Percentiles rank a stretch among this genome's conserved stretches.
Conservation (phyloP, 2,888 invertebrate genomes). For the Trissolcus brochymenae region DNA sequence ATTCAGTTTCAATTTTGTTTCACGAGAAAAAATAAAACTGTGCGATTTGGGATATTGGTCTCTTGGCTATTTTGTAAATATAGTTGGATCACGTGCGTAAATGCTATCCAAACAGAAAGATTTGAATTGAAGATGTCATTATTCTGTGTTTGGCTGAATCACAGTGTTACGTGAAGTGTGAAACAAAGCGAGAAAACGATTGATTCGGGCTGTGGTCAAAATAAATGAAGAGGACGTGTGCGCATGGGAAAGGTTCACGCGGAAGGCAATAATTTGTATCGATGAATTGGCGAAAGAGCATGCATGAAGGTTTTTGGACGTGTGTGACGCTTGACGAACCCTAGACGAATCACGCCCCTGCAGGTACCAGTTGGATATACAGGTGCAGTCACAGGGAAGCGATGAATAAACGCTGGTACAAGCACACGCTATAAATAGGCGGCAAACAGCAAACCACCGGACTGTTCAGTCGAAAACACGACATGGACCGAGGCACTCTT, state of each 20-base stretch:
- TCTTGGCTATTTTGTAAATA: no score
- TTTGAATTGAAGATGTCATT: background rate
- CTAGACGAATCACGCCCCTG: constrained; percentile 40
- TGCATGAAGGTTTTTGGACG: constrained; percentile 14
- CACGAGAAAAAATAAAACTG: no score
- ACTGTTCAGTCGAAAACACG: constrained; percentile 68
- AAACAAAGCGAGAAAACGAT: constrained; percentile 11
- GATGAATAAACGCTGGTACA: constrained; percentile 54
- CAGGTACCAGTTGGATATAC: constrained; percentile 31
- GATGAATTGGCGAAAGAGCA: constrained; percentile 28
- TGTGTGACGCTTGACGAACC: constrained; percentile 52
- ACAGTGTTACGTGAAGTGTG: constrained; percentile 1
- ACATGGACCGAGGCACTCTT: constrained; percentile 63
- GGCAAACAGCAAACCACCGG: constrained; percentile 64
- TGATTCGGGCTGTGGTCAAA: background rate
- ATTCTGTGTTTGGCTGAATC: constrained; percentile 6
- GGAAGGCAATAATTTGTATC: constrained; percentile 43
- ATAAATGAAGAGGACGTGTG: constrained; percentile 18
- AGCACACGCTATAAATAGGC: constrained; percentile 64
- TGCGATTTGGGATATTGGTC: no score
- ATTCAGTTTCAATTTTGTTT: no score
- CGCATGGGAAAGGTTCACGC: constrained; percentile 28
- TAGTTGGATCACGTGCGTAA: no score
- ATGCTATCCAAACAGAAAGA: background rate
- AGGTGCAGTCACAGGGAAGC: constrained; percentile 49